These are phyloP conservation scores for Drosophila bunnanda DNA, from an alignment of 2,888 invertebrate species.

Conservation along the genomic window DNA sequence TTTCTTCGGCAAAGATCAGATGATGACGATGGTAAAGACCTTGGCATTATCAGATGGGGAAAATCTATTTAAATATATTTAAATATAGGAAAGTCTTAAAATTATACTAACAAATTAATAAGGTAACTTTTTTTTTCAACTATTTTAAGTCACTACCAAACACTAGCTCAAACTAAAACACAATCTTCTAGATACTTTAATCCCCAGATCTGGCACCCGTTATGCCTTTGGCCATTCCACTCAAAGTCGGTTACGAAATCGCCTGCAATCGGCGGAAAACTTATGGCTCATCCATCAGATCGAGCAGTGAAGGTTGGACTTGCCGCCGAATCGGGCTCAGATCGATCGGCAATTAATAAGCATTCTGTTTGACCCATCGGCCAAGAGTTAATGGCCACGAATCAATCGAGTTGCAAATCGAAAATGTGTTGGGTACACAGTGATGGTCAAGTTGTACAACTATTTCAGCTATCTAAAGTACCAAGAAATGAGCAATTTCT, in stretches of 20 bases:
- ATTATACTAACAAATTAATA: too few species aligned
- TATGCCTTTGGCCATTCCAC: neutral
- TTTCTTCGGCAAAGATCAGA: neutral
- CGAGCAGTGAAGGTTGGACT: conserved; percentile 59
- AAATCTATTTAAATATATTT: neutral
- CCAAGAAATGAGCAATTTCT: neutral
- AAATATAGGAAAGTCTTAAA: too few species aligned
- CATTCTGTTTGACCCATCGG: conserved; percentile 37
- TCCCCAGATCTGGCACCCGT: neutral
- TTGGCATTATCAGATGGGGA: neutral
- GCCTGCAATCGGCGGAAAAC: conserved; percentile 22
- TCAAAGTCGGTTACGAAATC: conserved; percentile 13
- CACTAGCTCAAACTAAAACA: neutral
- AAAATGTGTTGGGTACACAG: conserved; percentile 9
- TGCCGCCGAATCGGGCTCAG: conserved; percentile 16
- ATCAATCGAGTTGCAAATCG: conserved; percentile 29
- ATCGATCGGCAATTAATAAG: conserved; percentile 58
- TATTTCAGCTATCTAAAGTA: neutral
- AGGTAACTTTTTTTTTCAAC: too few species aligned
- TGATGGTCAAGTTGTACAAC: neutral
- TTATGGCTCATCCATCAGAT: conserved; percentile 67
- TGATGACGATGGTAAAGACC: neutral
- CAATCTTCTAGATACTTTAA: neutral
- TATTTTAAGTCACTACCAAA: neutral
- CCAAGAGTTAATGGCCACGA: conserved; percentile 39